Evolutionary conservation across 2,113 vertebrate species (phyloP), one percentile per base, ranked within the genome.

Genomic region (Symphodus melops): DNA sequence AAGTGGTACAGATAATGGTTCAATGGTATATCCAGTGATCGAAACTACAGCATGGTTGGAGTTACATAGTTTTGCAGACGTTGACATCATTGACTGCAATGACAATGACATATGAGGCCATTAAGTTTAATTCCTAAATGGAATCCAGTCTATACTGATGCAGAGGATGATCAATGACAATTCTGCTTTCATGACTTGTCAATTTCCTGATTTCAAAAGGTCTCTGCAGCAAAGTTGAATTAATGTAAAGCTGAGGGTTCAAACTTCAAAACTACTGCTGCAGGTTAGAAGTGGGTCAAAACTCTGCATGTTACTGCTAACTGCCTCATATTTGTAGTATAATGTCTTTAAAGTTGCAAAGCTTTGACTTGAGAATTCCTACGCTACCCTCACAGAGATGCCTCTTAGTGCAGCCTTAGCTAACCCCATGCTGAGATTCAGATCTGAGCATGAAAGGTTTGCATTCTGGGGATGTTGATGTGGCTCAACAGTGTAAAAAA

Each of bases 371-470:
- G 17, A 63, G 55, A 67, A 42, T 33, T 14, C 54, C n/a, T 60
- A 17, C 62, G 13, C 52, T 68, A 36, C 21, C 55, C 41, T 56
- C 28, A 5, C 20, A 42, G 25, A 60, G 33, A 42, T 13, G 55
- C 6, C 42, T 9, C 20, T 67, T 5, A 25, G 20, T 37, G 17
- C 58, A 68, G 51, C 57, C 48, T 62, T 20, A 25, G 23, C 36
- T 23, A 20, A 72, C 37, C 67, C 72, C 67, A 62, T 54, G 46
- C 67, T 63, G 23, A 9, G 53, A 68, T 14, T 46, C 21, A 72
- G 52, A 42, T 79, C 57, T 58, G 37, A 72, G 73, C 41, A 69
- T 60, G 60, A 49, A 12, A 65, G 48, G 20, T 41, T 55, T 25
- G 9, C 46, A 17, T 25, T 17, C 55, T 16, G 4, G 23, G 59